Evolutionary conservation across 2,113 vertebrate species (phyloP), one percentile per base, ranked within the genome.

Genomic region (Tupaia tana): DNA sequence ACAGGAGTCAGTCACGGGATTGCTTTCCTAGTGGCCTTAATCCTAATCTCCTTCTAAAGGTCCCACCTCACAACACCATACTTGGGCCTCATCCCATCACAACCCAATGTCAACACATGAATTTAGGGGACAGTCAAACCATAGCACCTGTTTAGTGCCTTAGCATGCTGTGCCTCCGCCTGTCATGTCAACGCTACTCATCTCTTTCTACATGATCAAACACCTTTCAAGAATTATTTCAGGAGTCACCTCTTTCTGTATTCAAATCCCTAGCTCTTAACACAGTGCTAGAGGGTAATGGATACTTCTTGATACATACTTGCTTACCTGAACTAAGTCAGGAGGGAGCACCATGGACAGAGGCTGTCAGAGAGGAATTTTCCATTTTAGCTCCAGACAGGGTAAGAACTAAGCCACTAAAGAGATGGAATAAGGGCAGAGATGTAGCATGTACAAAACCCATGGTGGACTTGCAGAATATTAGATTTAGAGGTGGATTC

Each of bases 241-340:
- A 92, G 29, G 34, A 54, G 54, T 77, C n/a, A 4, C 19, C 34
- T 70, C 24, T 56, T 88, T 77, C 78, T 78, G 2, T n/a, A 19
- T 87, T 58, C 63, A 63, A 54, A 63, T 52, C 31, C 0, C 10
- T 79, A 13, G 7, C 16, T 75, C 9, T 58, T 59, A 16, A 31
- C 58, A 34, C 22, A 66, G 69, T 81, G 29, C 1, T 67, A 64
- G 20, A 31, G 27, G 7, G 0, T 29, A 69, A 86, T 29, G 52
- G 24, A n/a, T 25, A 25, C n/a, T 22, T 1, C n/a, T 22, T 2
- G 0, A 22, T 52, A 52, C 0, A 7, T 58, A 43, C 64, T 71
- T 89, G 19, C 9, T 27, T 63, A 61, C 9, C 66, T 67, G 27
- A 56, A 31, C 24, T 43, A 67, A 86, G 22, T 16, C 9, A 19